Base-by-base conservation (phyloP, 2,888 invertebrate genomes). In the Phortica okadai region DNA sequence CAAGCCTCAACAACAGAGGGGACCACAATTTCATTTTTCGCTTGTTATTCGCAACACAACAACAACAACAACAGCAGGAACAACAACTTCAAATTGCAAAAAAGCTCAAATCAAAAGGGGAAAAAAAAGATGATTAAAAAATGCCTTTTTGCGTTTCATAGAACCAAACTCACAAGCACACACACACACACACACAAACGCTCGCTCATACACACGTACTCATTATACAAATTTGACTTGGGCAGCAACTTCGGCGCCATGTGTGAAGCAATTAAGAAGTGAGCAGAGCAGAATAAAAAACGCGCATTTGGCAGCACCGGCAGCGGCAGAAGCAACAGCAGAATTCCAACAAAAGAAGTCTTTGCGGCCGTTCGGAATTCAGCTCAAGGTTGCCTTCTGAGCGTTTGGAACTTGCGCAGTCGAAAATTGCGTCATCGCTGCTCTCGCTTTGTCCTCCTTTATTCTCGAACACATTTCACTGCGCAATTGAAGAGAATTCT, bases 191-290 rank as follows among this genome's bases (percentile, higher is more conserved):
- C 16, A 56, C 56, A 56, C 56, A 56, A 7, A 16, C 14, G n/a
- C 16, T 14, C 7, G 11, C 16, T 14, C 56, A n/a, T 11, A n/a
- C 56, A 56, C 16, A n/a, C 16, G 6, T 8, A 59, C 8, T 4
- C 25, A 59, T 21, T 70, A 14, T 25, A 16, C 16, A 62, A 62
- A 70, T 62, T 74, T 84, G 85, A 84, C 84, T 84, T 84, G 73
- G 59, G 73, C 75, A 73, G 76, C 79, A 81, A 83, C 82, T 80
- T 78, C 70, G 74, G 74, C 78, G 77, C 80, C 79, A 80, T 83
- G 79, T 80, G 82, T 79, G 76, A 80, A 75, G 75, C 76, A 75
- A 77, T 76, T 77, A 66, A 14, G 2, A 45, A 1, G 10, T 45
- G 2, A 74, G 42, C 62, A 67, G 21, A 7, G 64, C 10, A 66